Evolutionary conservation across 23 tunicate genomes (phyloP).

Genomic region (Styela plicata): DNA sequence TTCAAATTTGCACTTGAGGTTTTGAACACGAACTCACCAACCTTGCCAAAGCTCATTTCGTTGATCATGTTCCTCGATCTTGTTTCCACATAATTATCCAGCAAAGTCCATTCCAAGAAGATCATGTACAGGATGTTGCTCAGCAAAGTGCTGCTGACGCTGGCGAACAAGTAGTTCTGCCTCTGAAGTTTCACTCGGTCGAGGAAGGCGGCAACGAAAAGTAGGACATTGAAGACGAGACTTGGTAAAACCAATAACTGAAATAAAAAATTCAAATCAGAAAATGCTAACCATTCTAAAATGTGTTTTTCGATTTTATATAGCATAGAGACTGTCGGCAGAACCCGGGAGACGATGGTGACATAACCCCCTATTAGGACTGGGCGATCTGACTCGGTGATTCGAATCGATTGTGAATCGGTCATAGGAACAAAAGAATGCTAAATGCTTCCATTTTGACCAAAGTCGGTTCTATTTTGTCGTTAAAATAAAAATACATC

Average conservation of each 20-base stretch:
- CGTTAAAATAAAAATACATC: too few relatives aligned
- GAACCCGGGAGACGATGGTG: background rate
- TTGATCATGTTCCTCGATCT: background rate
- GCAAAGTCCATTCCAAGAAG: constrained; percentile 44
- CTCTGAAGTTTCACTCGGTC: constrained; percentile 61
- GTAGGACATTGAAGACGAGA: constrained; percentile 32
- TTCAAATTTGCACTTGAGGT: too few relatives aligned
- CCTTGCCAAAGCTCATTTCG: constrained; percentile 4
- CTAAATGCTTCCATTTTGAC: too few relatives aligned
- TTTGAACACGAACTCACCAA: too few relatives aligned
- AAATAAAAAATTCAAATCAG: constrained; percentile 22
- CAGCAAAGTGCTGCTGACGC: constrained; percentile 69
- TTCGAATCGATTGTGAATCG: too few relatives aligned
- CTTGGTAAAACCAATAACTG: constrained; percentile 38
- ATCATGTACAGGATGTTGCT: constrained; percentile 59
- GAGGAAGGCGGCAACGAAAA: constrained; percentile 49
- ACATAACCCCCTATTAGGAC: background rate
- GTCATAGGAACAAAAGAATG: too few relatives aligned
- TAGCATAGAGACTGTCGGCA: background rate
- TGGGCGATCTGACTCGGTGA: background rate
- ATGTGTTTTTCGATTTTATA: background rate
- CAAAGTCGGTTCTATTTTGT: too few relatives aligned
- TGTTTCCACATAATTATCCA: constrained; percentile 37
- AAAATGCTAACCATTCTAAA: background rate
- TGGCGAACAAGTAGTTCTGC: constrained; percentile 58